Conservation (phyloP, 1,140 invertebrate genomes). For the Paralvinella palmiformis region DNA sequence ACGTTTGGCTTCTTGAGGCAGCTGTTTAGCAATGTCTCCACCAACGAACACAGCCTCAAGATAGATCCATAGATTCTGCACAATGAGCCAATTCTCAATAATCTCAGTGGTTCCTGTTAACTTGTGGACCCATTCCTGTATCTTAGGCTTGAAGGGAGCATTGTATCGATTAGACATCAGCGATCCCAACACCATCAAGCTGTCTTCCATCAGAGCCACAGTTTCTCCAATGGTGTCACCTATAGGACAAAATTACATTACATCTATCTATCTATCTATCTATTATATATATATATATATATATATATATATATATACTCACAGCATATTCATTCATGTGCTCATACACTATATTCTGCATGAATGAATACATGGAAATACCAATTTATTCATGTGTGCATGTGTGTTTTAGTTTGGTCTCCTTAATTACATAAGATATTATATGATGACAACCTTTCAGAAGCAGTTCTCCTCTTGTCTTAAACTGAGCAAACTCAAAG, state of each 20-base stretch:
- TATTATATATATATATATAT: too few species aligned
- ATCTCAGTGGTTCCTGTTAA: conserved; percentile 95
- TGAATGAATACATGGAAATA: background rate
- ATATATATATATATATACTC: background rate
- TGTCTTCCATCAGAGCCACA: conserved; percentile 90
- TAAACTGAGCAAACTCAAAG: conserved; percentile 90
- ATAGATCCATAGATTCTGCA: conserved; percentile 95
- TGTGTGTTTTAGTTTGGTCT: background rate
- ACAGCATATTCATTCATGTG: background rate
- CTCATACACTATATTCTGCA: background rate
- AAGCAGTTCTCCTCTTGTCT: conserved; percentile 86
- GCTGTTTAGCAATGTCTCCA: conserved; percentile 94
- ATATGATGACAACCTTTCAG: conserved; percentile 62
- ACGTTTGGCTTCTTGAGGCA: conserved; percentile 62
- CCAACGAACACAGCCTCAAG: conserved; percentile 96
- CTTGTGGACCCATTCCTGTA: conserved; percentile 92
- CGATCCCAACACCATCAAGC: conserved; percentile 89
- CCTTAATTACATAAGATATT: background rate
- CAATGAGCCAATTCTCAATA: conserved; percentile 88
- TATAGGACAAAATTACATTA: conserved; percentile 20
- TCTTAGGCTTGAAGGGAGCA: conserved; percentile 93
- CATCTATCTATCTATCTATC: too few species aligned
- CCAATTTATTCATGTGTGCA: background rate
- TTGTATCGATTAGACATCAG: conserved; percentile 91
- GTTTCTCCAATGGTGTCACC: conserved; percentile 68